These are phyloP conservation scores for Zaprionus taronus DNA, from an alignment of 1,140 invertebrate species.

Conservation along the genomic window DNA sequence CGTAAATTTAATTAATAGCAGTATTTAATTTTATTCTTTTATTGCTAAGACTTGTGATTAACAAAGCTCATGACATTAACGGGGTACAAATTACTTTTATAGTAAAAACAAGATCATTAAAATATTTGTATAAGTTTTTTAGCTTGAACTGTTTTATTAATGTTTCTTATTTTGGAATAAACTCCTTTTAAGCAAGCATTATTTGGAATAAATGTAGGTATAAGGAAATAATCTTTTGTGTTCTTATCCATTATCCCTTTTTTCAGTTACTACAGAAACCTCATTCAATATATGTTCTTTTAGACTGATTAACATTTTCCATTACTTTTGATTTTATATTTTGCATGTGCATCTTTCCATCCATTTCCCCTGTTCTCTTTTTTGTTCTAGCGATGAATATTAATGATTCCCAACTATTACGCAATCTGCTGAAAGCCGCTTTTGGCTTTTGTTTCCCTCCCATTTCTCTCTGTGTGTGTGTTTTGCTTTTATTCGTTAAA, in stretches of 20 bases:
- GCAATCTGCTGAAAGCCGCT: constrained; percentile 43
- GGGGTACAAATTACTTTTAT: neutral
- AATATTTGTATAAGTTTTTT: neutral
- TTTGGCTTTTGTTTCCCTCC: constrained; percentile 24
- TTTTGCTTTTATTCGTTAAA: constrained; percentile 38
- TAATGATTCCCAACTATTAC: constrained; percentile 52
- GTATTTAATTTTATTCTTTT: constrained; percentile 20
- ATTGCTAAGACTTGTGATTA: neutral
- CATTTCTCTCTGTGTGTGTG: constrained; percentile 29
- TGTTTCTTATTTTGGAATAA: neutral
- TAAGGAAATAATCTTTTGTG: no score
- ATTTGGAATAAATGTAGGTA: no score
- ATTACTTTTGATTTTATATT: neutral
- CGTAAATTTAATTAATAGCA: constrained; percentile 33
- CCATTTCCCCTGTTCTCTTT: neutral
- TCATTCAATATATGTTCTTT: neutral
- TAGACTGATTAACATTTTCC: neutral
- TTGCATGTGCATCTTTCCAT: neutral
- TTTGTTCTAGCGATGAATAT: constrained; percentile 59
- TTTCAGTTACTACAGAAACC: no score
- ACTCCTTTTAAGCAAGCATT: neutral
- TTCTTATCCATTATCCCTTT: no score
- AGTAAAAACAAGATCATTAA: neutral
- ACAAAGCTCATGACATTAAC: neutral
- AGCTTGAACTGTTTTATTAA: neutral